These are phyloP conservation scores for Formicarius rufipectus DNA, from an alignment of 2,113 vertebrate genomes.

Conservation along the genomic window DNA sequence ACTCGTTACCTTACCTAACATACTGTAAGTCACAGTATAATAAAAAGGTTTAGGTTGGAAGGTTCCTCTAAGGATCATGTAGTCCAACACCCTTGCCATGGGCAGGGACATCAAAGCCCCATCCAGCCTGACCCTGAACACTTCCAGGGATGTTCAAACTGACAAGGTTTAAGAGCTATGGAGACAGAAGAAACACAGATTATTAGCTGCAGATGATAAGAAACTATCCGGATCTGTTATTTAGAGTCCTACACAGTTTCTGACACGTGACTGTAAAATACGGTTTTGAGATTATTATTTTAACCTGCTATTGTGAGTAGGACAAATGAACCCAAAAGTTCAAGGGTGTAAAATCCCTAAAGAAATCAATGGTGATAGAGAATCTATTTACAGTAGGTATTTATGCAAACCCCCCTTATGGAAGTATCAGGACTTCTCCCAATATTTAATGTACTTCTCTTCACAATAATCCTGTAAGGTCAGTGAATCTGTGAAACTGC, in stretches of 20 bases:
- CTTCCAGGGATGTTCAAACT: not conserved
- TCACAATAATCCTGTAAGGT: not conserved
- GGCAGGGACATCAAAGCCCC: not conserved
- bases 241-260: not conserved
- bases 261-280: not conserved
- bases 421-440: not conserved
- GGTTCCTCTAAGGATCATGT: not conserved
- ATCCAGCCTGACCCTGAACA: not conserved
- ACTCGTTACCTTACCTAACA: not conserved
- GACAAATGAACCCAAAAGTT: not conserved
- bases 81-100: accelerated
- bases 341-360: not conserved
- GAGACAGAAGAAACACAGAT: not conserved
- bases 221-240: not conserved
- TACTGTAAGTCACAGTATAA: not conserved
- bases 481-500: not conserved
- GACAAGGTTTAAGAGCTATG: not conserved
- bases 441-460: not conserved
- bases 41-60: not conserved
- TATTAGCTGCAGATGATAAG: not conserved
- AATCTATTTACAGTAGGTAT: not conserved
- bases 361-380: not conserved
- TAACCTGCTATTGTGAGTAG: not conserved
- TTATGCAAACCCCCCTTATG: not conserved
- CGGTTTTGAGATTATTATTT: not conserved